Base-by-base conservation (phyloP, 2,888 invertebrate species). In the Drosophila quinaria region DNA sequence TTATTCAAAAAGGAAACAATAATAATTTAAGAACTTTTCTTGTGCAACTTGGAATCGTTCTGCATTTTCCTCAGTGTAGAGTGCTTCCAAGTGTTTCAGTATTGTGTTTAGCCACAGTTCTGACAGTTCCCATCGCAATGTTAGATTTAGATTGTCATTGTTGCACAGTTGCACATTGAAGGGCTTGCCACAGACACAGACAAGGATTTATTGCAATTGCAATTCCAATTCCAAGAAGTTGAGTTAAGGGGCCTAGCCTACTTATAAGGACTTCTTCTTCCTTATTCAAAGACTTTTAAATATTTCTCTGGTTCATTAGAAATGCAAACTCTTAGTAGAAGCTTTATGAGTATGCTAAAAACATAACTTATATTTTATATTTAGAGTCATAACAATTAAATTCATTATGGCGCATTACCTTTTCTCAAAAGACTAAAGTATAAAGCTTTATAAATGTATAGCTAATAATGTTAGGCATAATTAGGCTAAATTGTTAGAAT, bases 201-300 rank as follows among this genome's bases (percentile, higher is more conserved):
- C 58, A 37, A 17, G 47, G 58, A 58, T 58, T 58, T 58, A 58
- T 58, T 46, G 58, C 25, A 15, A 25, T 58, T 47, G 47, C 47
- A 3, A 58, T 58, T 46, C 46, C 25, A n/a, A 25, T 58, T 47
- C 58, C 47, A 3, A 47, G 58, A 58, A 47, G 11, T 41, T 9
- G n/a, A 44, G 8, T 41, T 9, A 22, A 55, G 55, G 42, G n/a
- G 33, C 55, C 55, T 56, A 33, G 15, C 22, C 55, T 8, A 22
- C 22, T 22, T 22, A 44, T 22, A 35, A 44, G 4, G 31, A 19
- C 33, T 33, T 42, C 6, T 19, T 11, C 22, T 19, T 11, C 22
- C n/a, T 1, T 10, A 17, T 42, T 31, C 1, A 11, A 39, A 52
- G 37, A 15, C 10, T 25, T 15, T 25, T 54, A 17, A 11, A 13